Conservation (phyloP, 2,113 vertebrate species). For the Oostethus manadensis region DNA sequence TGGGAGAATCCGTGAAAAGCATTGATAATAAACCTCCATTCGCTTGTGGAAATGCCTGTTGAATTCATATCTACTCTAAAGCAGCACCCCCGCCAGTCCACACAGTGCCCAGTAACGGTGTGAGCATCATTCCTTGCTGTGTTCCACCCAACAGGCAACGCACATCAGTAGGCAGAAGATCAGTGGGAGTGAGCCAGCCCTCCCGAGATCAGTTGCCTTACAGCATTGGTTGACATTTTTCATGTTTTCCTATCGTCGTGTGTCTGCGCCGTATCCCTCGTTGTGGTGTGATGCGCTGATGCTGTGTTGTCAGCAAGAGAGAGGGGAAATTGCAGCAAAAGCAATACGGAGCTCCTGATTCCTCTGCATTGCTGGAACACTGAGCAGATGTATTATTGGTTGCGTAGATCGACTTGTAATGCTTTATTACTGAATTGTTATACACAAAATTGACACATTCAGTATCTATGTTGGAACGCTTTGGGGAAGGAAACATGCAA, state of each 20-base stretch:
- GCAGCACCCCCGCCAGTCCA: constrained; percentile 49
- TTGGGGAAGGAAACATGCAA: too few relatives aligned
- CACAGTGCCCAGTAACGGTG: constrained; percentile 57
- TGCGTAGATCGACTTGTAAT: constrained; percentile 1
- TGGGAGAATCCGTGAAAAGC: constrained; percentile 48
- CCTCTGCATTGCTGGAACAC: constrained; percentile 45
- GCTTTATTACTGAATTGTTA: too few relatives aligned
- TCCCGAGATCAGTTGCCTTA: constrained; percentile 49
- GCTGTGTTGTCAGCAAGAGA: constrained; percentile 28
- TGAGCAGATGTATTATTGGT: constrained; percentile 27
- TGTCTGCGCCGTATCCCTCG: constrained; percentile 37
- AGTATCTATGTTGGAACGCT: too few relatives aligned
- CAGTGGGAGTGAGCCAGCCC: constrained; percentile 68
- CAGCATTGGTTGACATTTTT: constrained; percentile 56
- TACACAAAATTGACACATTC: too few relatives aligned
- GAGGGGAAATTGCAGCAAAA: constrained; percentile 29
- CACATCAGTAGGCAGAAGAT: constrained; percentile 51
- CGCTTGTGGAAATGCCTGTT: constrained; percentile 44
- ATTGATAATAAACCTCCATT: constrained; percentile 35
- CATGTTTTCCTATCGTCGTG: constrained; percentile 35
- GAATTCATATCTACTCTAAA: constrained; percentile 50
- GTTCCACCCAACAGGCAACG: constrained; percentile 46
- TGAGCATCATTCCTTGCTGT: constrained; percentile 57
- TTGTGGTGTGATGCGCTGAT: constrained; percentile 37
- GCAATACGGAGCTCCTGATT: constrained; percentile 41